Conservation (phyloP, 2,797 vertebrate genomes). For the Todus mexicanus region DNA sequence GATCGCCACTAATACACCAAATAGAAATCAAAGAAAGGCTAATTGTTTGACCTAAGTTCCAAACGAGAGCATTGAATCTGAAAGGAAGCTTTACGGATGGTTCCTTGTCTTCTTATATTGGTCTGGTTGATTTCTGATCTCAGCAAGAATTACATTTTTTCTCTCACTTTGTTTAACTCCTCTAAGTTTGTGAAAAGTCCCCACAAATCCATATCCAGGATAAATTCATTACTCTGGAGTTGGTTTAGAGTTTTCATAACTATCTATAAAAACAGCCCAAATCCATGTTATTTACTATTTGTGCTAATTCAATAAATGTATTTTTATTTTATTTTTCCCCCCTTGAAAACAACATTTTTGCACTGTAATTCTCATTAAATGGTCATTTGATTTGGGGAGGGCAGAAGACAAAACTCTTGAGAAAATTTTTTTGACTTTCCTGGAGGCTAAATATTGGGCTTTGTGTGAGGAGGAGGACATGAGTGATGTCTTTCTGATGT, state of each 20-base stretch:
- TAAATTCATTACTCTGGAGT: constrained; percentile 81
- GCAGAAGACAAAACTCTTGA: not conserved
- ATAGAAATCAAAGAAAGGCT: not conserved
- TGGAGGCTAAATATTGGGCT: not conserved
- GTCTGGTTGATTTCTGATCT: not conserved
- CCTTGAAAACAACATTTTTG: not conserved
- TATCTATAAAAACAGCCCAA: constrained; percentile 75
- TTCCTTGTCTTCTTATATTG: not conserved
- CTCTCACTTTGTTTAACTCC: constrained; percentile 87
- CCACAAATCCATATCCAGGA: constrained; percentile 84
- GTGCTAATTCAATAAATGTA: not conserved
- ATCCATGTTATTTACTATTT: not conserved
- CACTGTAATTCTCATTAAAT: not conserved
- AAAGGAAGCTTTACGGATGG: not conserved
- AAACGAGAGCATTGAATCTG: not conserved
- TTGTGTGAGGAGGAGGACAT: not conserved
- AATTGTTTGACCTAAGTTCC: not conserved
- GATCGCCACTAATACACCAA: not conserved
- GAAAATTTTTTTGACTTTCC: not conserved
- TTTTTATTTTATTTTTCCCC: not conserved
- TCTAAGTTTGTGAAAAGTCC: constrained; percentile 89
- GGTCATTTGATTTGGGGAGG: not conserved
- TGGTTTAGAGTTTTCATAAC: constrained; percentile 83
- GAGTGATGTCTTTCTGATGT: not conserved
- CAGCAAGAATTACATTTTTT: not conserved